phyloP scores from a whole-genome alignment of 2,113 vertebrate genomes.

The Strix uralensis region DNA sequence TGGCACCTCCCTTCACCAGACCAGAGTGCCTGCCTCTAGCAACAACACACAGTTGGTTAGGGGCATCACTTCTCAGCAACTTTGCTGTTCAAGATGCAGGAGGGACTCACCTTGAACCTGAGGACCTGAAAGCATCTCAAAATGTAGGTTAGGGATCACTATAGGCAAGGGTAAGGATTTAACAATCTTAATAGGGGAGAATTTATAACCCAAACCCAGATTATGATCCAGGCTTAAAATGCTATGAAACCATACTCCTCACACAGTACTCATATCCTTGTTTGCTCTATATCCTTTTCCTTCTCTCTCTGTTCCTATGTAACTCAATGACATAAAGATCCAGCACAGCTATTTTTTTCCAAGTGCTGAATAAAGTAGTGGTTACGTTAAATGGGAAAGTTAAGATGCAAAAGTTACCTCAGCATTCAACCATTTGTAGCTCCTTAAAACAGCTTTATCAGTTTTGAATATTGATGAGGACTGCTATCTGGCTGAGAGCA shows the following conservation, averaged over 20 bases:
- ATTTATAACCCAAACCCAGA: neutral
- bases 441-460: neutral
- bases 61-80: neutral
- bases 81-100: neutral
- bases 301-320: neutral
- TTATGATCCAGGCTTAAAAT: neutral
- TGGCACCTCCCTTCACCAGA: neutral
- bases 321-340: neutral
- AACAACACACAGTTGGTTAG: neutral
- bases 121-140: neutral
- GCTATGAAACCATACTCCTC: neutral
- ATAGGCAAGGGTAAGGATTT: neutral
- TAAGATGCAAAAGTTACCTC: neutral
- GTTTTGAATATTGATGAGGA: neutral
- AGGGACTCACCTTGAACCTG: neutral
- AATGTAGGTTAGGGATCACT: neutral
- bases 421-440: neutral
- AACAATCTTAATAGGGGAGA: neutral
- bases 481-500: neutral
- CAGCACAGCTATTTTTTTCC: neutral
- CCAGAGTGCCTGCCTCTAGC: neutral
- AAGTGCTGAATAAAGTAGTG: neutral
- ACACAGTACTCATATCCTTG: neutral
- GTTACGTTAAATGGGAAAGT: neutral
- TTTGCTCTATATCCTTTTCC: neutral